These are phyloP conservation scores for Odiellus spinosus DNA, from an alignment of 2,888 invertebrate species.

Conservation along the genomic window DNA sequence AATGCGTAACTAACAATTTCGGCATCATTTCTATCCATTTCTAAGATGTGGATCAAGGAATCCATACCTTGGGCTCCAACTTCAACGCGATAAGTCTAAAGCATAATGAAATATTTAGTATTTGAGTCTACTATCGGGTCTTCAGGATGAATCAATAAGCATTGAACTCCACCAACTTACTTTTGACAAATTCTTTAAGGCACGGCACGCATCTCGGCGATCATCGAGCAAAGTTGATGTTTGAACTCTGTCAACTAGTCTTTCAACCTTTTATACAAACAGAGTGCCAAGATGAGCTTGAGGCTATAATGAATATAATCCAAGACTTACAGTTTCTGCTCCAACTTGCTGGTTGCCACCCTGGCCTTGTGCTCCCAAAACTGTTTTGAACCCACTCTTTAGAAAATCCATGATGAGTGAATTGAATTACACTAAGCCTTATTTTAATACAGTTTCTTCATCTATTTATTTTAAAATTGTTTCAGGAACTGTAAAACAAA, in stretches of 20 bases:
- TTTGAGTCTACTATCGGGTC: no score
- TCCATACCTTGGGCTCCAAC: conserved; percentile 85
- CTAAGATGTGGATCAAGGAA: conserved; percentile 51
- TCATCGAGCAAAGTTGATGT: conserved; percentile 88
- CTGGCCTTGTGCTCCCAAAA: conserved; percentile 51
- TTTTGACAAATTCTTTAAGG: conserved; percentile 55
- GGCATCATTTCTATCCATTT: conserved; percentile 71
- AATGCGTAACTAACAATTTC: conserved; percentile 83
- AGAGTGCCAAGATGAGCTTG: conserved; percentile 7
- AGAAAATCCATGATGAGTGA: conserved; percentile 31
- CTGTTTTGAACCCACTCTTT: conserved; percentile 37
- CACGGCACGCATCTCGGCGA: conserved; percentile 86
- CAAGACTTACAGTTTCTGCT: conserved; percentile 65
- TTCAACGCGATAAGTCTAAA: conserved; percentile 85
- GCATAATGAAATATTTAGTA: conserved; percentile 4
- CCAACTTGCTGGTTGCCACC: conserved; percentile 38
- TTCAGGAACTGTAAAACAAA: no score
- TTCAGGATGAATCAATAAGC: background rate
- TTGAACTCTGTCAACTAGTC: conserved; percentile 76
- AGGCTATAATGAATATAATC: background rate
- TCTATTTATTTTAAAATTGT: no score
- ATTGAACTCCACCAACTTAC: conserved; percentile 23
- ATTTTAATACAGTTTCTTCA: no score
- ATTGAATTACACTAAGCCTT: no score
- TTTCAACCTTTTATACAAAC: conserved; percentile 48